A percentile compares a stretch with the other conserved stretches of the same genome.
phyloP scores from a whole-genome alignment of 2,888 invertebrate genomes.

The Hydrotaea cyrtoneurina region DNA sequence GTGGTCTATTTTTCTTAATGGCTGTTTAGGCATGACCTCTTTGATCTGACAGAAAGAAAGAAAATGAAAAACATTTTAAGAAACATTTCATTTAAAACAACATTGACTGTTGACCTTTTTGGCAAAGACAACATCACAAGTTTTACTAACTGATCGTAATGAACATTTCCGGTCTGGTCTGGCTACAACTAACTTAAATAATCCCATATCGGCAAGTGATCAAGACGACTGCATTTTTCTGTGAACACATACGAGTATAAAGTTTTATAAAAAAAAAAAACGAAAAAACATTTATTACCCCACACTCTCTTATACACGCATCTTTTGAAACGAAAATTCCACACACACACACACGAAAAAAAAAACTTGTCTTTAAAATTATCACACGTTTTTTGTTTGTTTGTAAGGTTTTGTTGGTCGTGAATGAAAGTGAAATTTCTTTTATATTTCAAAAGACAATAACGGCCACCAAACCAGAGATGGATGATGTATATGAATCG shows the following conservation, averaged over 20 bases:
- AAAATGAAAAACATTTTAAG: too few relatives aligned
- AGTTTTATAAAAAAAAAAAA: not conserved
- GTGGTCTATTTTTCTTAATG: too few relatives aligned
- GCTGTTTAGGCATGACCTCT: too few relatives aligned
- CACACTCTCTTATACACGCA: constrained; percentile 1
- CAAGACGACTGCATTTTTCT: not conserved
- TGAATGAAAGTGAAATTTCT: constrained; percentile 37
- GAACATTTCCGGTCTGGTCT: constrained; percentile 12
- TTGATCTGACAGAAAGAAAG: too few relatives aligned
- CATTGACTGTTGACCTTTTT: not conserved
- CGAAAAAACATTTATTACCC: constrained; percentile 9
- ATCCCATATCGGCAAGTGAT: not conserved
- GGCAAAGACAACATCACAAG: not conserved
- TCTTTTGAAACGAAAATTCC: constrained; percentile 5
- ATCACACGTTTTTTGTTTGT: constrained; percentile 22
- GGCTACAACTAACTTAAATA: not conserved
- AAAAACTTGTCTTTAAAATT: constrained; percentile 11
- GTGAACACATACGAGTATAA: not conserved
- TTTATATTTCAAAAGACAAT: not conserved
- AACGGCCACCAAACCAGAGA: too few relatives aligned
- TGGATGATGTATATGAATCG: not conserved
- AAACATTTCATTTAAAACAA: not conserved
- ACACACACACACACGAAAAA: not conserved
- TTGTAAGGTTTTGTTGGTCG: not conserved
- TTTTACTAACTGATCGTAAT: constrained; percentile 11